Percentiles rank a stretch among this genome's conserved stretches.
Conservation (phyloP, 2,113 vertebrate species). For the Platycercus adscitus region DNA sequence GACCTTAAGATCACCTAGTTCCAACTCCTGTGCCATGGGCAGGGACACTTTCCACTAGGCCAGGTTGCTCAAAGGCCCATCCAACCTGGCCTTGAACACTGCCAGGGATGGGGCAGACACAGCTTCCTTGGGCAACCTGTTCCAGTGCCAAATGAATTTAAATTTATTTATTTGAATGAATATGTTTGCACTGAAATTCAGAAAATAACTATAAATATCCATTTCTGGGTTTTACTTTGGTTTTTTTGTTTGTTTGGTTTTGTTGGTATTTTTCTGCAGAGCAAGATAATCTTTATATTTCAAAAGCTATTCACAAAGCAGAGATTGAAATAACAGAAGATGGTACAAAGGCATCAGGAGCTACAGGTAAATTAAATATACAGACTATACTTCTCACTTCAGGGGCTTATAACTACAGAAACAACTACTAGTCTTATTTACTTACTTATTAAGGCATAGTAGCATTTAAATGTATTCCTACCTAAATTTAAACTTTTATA, state of each 20-base stretch:
- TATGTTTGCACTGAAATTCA: rapidly evolving
- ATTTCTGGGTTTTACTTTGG: background rate
- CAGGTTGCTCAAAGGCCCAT: background rate
- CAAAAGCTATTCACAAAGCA: slow-evolving; percentile 87
- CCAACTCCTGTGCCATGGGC: background rate
- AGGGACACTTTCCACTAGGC: background rate
- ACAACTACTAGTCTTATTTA: background rate
- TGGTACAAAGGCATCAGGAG: slow-evolving; percentile 84
- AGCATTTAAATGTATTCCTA: background rate
- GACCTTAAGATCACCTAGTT: background rate
- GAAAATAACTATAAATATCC: background rate
- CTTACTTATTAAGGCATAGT: background rate
- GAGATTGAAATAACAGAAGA: slow-evolving; percentile 87
- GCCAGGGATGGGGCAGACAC: background rate
- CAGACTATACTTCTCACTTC: background rate
- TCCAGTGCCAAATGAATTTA: background rate
- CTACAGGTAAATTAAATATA: slow-evolving; percentile 78
- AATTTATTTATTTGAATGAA: background rate
- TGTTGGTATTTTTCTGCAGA: slow-evolving; percentile 57
- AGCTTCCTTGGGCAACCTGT: background rate
- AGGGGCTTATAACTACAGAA: background rate
- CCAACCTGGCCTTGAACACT: background rate
- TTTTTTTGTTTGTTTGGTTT: background rate
- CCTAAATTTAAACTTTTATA: background rate
- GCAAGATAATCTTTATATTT: slow-evolving; percentile 84